These are phyloP conservation scores for Gavialis gangeticus DNA, from an alignment of 2,113 vertebrate species.

Conservation along the genomic window DNA sequence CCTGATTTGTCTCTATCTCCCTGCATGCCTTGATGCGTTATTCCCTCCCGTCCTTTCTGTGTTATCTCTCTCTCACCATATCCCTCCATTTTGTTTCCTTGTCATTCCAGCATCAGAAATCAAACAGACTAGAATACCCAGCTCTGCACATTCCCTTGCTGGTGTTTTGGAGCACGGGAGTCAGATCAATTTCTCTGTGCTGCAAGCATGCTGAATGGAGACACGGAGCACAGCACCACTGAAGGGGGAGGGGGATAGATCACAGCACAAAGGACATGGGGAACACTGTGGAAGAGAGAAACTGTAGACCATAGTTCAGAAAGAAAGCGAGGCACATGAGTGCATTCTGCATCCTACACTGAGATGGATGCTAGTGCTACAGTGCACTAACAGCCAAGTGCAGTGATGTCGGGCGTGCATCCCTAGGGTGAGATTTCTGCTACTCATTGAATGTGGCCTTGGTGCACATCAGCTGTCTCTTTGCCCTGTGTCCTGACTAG, in stretches of 20 bases:
- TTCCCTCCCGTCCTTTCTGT: neutral
- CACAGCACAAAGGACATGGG: neutral
- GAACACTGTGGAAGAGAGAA: neutral
- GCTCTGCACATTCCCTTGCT: neutral
- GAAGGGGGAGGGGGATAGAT: neutral
- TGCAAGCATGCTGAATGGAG: neutral
- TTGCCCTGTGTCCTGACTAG: neutral
- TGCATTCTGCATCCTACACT: neutral
- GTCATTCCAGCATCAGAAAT: constrained; percentile 10
- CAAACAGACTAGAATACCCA: neutral
- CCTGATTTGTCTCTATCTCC: neutral
- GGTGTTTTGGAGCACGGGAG: neutral
- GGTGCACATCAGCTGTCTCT: too few species aligned
- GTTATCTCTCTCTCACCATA: neutral
- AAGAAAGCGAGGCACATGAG: accelerated
- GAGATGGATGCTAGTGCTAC: neutral
- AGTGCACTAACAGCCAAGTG: neutral
- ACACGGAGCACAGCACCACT: neutral
- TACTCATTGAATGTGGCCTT: accelerated
- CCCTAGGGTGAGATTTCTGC: accelerated
- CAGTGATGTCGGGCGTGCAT: accelerated
- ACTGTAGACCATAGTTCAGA: accelerated
- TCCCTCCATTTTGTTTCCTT: constrained; percentile 14
- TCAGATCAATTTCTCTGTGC: neutral
- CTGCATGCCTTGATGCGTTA: accelerated